Conservation (phyloP, 2,888 invertebrate species). For the Polymixis flavicincta region DNA sequence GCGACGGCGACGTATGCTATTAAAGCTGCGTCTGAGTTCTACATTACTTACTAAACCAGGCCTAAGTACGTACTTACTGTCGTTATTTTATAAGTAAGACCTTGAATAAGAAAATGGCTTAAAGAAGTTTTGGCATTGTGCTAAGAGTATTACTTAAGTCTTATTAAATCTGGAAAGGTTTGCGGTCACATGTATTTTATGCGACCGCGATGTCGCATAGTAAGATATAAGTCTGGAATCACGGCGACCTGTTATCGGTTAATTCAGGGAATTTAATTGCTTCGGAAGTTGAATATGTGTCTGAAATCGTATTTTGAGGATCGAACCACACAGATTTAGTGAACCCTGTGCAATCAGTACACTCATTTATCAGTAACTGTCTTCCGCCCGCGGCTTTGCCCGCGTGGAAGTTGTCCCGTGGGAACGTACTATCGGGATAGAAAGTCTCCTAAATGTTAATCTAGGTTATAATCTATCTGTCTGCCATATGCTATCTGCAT, state of each 20-base stretch:
- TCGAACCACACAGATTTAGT: no score
- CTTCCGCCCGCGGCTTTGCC: no score
- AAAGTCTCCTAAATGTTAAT: no score
- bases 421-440: no score
- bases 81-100: slow-evolving; percentile 2
- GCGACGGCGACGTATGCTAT: slow-evolving; percentile 8
- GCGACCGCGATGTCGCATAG: no score
- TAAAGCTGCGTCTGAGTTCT: slow-evolving; percentile 11
- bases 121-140: slow-evolving; percentile 3
- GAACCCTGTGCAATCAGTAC: no score
- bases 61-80: slow-evolving; percentile 15
- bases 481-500: no score
- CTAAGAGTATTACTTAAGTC: neutral
- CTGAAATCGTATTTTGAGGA: no score
- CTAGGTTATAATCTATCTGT: no score
- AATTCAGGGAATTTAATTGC: neutral
- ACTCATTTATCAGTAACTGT: no score
- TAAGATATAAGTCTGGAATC: neutral
- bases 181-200: neutral
- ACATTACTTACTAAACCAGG: slow-evolving; percentile 19
- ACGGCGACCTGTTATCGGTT: neutral
- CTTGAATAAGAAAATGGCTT: slow-evolving; percentile 20
- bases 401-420: no score
- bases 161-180: neutral
- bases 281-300: neutral